Evolutionary conservation across 1,140 invertebrate genomes (phyloP), one percentile per base, ranked within the genome.

Genomic region (Oppia nitens): DNA sequence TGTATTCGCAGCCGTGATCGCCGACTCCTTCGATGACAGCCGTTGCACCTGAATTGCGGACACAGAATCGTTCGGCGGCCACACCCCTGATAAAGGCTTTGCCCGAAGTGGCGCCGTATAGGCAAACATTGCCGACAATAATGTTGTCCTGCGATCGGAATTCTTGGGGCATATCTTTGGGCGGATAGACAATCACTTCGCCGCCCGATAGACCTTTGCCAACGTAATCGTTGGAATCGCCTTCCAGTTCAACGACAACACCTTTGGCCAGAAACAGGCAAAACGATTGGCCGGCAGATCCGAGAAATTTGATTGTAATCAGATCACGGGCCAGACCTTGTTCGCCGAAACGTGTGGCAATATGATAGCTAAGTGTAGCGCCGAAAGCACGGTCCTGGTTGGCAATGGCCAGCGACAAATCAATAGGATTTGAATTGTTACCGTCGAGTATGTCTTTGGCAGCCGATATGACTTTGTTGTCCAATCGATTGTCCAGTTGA

Each of bases 1-100:
- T 99, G 70, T 98, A 99, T 74, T 99, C 95, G 77, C 95, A 98
- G 27, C 92, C 94, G 73, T 98, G 94, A 77, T 98, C 95, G 52
- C 95, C 95, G 55, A 94, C 91, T 64, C 78, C 79, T 73, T 88
- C 84, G 60, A 83, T 78, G 21, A 98, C 91, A 1, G 93, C 91
- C 40, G 81, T 78, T 28, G 85, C 93, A 24, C 95, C 95, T 21
- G 91, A 96, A 74, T 99, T 99, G 61, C 95, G 78, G 17, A 99
- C 95, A 71, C 88, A 93, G 74, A 98, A 99, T 52, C 95, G 80
- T 74, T 99, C 95, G 4, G 93, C 92, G 14, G 90, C 93, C 65
- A 96, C 90, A 55, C 95, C 95, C 49, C 94, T 76, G 77, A 98
- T 93, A 71, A 87, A 98, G 4, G 91, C 92, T 63, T 80, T 84